Base-by-base conservation (phyloP, 2,888 invertebrate species). In the Caenorhabditis afra region DNA sequence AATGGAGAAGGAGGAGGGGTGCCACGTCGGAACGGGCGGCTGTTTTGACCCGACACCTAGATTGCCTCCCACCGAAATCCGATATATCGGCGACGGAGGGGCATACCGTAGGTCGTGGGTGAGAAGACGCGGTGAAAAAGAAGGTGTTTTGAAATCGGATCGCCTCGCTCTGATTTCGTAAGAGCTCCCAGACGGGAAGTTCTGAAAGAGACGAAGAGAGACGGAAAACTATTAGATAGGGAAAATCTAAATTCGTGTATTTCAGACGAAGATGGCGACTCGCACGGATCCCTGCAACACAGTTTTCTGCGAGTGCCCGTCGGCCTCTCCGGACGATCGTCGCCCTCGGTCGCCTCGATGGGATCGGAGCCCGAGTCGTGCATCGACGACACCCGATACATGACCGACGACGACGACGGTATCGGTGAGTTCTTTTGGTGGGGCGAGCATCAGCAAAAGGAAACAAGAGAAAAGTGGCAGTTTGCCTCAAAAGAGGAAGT, bases 311-410 rank as follows among this genome's bases (percentile, higher is more conserved):
- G 84, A 41, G 84, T 84, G 3, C 84, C 84, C 0, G 82, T 79
- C 10, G 79, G 79, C 44, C 49, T 79, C 11, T 79, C 79, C 0
- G 79, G 79, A 44, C 67, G 84, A n/a, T 81, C 83, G n/a, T 82
- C 83, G 22, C 87, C 87, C 8, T 85, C 85, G 8, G 86, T 87
- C 22, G 83, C 81, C 18, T 83, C 83, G n/a, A 85, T 87, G 82
- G 85, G 80, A 50, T 83, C 83, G 2, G 87, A 87, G 55, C 87
- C 87, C 11, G 87, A 87, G 55, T 85, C 84, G 14, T 87, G 87
- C 65, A 81, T 87, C 20, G 87, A 87, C 45, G 86, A 85, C 75
- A 81, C 78, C 0, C 79, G 79, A 0, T 70, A 81, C 37, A 81
- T 82, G 55, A 84, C 77, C 20, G 83, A 83, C 29, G 86, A 86